These are phyloP conservation scores for Aramus guarauna DNA, from an alignment of 2,113 vertebrate genomes.

Conservation along the genomic window DNA sequence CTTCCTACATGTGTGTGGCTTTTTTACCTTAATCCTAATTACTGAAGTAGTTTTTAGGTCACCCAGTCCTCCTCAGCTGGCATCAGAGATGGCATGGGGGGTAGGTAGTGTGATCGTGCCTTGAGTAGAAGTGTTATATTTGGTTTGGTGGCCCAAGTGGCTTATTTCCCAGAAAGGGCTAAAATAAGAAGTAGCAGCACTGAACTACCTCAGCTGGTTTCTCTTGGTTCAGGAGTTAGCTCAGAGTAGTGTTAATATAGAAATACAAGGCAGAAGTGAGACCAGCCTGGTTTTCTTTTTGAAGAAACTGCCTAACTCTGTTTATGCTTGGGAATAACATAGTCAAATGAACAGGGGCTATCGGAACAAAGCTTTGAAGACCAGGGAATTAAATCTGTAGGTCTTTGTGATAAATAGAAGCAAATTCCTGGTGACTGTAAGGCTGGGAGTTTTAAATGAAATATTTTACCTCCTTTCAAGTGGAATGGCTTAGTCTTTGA, in stretches of 20 bases:
- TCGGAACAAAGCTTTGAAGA: not conserved
- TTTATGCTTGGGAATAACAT: not conserved
- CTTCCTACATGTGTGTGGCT: not conserved
- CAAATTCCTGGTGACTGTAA: not conserved
- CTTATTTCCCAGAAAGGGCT: not conserved
- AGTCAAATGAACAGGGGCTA: not conserved
- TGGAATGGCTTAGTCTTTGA: not conserved
- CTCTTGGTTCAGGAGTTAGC: not conserved
- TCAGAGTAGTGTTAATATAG: not conserved
- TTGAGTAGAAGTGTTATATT: not conserved
- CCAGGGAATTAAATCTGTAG: not conserved
- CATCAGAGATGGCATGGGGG: not conserved
- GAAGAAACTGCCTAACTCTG: not conserved
- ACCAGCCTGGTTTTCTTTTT: not conserved
- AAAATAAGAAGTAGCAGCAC: not conserved
- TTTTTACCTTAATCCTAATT: not conserved
- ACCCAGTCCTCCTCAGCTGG: not conserved
- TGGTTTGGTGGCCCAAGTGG: not conserved
- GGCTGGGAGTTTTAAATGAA: not conserved
- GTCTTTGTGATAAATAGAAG: not conserved
- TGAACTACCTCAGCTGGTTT: not conserved
- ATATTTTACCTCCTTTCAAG: not conserved
- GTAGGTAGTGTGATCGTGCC: rapidly evolving
- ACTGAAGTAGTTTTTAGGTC: not conserved
- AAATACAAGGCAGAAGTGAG: not conserved